phyloP scores from a whole-genome alignment of 92 coral and sea anemone genomes.

The Phenganax stokvisi region DNA sequence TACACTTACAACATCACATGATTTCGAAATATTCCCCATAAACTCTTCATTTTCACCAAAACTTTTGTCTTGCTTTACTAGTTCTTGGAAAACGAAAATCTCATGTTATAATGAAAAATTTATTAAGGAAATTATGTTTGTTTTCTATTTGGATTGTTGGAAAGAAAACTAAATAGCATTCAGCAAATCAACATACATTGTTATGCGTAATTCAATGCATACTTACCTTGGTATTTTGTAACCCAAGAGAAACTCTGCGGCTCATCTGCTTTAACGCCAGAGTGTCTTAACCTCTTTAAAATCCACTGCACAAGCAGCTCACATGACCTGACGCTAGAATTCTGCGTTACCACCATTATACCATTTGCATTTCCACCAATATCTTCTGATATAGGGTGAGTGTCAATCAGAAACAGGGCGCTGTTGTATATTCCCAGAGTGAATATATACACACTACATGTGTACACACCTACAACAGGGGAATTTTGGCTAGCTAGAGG shows the following conservation, averaged over 20 bases:
- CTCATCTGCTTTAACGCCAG: constrained; percentile 24
- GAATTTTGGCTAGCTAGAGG: background rate
- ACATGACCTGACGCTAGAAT: constrained; percentile 31
- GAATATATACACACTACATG: constrained; percentile 38
- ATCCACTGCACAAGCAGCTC: constrained; percentile 37
- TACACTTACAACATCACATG: no score
- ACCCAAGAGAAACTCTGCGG: constrained; percentile 37
- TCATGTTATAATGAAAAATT: no score
- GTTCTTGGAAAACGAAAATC: no score
- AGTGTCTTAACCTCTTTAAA: constrained; percentile 17
- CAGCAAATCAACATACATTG: background rate
- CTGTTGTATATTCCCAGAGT: constrained; percentile 33
- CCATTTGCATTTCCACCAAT: constrained; percentile 39
- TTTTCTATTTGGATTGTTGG: no score
- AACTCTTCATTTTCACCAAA: no score
- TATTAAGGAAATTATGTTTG: no score
- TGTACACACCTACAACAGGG: constrained; percentile 31
- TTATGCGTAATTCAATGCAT: background rate
- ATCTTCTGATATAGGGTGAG: constrained; percentile 37
- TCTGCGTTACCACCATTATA: constrained; percentile 31
- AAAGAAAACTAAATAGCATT: no score
- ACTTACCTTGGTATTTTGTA: constrained; percentile 15
- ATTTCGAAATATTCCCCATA: no score
- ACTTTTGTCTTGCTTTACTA: no score
- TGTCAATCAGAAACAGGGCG: constrained; percentile 40